Base-by-base conservation (phyloP, 2,797 vertebrate species). In the Euphonia xanthogaster region DNA sequence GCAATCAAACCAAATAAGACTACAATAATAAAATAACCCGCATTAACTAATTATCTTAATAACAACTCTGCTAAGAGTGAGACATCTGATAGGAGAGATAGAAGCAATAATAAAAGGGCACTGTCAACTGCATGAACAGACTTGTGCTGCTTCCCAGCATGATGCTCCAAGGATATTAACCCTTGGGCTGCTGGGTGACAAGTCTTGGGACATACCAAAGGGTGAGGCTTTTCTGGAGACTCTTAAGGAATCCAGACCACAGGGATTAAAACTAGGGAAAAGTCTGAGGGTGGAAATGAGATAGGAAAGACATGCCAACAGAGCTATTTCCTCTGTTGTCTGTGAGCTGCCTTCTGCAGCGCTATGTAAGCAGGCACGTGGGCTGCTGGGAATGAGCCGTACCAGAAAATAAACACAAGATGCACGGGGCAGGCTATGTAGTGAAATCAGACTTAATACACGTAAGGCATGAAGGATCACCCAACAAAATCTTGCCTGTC, bases 21-120 rank as follows among this genome's bases (percentile, higher is more conserved):
- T 97, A 95, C 96, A 93, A 91, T 90, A 96, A 90, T 77, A 94
- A 91, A 74, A 91, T 90, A 97, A 95, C 89, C 75, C 39, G 10
- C 91, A 96, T 96, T 96, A 97, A 97, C 92, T 96, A 96, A 96
- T 97, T 96, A 97, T 61, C 94, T 91, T 96, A 97, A 97, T 94
- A 96, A 95, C 95, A 79, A 60, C 90, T 73, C 81, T 93, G 95
- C 96, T 95, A 95, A 94, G 82, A 61, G 20, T 89, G 94, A 97
- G 94, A 95, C 95, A 54, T 76, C 47, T 67, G 90, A 97, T 96
- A 96, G 91, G 67, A 94, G 89, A 96, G 93, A 89, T 76, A 94
- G 47, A 93, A 89, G 77, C 53, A 92, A 66, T 88, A 87, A 94
- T 88, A 68, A 95, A 93, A 94, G 70, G 83, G 89, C 78, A 45